Percentiles rank a stretch among this genome's conserved stretches.
These are phyloP conservation scores for Diadophis punctatus DNA, from an alignment of 2,113 vertebrate genomes.

Conservation along the genomic window DNA sequence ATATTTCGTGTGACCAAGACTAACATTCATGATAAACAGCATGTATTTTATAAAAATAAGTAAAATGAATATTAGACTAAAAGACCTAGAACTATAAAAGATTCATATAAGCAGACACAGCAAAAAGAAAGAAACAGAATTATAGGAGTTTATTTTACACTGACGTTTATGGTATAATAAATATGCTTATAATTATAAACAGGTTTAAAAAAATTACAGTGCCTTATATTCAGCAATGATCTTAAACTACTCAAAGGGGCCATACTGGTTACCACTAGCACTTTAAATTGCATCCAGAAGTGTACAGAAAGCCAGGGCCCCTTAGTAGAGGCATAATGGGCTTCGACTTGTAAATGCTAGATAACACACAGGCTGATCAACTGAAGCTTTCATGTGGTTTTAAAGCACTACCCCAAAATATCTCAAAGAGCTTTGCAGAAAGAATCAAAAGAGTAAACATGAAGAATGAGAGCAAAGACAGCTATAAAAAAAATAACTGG, in stretches of 20 bases:
- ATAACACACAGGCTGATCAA: not conserved
- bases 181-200: not conserved
- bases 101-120: not conserved
- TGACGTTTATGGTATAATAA: not conserved
- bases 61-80: constrained; percentile 24
- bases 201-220: not conserved
- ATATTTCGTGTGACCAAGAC: not conserved
- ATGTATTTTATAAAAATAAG: constrained; percentile 14
- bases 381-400: not conserved
- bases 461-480: not conserved
- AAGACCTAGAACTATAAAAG: not conserved
- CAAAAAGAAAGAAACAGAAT: not conserved
- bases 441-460: not conserved
- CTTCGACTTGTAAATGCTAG: not conserved
- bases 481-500: not conserved
- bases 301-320: not conserved
- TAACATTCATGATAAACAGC: constrained; percentile 16
- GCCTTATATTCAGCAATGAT: not conserved
- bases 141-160: not conserved
- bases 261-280: not conserved
- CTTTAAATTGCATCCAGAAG: not conserved
- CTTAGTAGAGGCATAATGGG: not conserved
- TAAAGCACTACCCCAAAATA: not conserved
- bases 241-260: not conserved
- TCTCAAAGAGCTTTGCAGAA: not conserved